Conservation (phyloP, 2,797 vertebrate species). For the Phoebastria nigripes region DNA sequence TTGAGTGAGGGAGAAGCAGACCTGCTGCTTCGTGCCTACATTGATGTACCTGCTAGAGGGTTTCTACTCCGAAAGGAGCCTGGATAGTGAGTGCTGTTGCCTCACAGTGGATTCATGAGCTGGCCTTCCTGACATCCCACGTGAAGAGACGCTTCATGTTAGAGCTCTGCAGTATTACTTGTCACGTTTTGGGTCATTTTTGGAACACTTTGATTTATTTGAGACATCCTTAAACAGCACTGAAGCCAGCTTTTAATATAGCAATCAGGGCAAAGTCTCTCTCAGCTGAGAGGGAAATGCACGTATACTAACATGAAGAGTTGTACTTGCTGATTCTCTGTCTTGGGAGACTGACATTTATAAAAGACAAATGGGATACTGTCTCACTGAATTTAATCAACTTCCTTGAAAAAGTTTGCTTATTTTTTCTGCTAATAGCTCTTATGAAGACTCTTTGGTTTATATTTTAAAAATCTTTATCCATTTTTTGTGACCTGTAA, state of each 20-base stretch:
- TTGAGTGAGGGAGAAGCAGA: background rate
- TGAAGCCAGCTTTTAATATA: background rate
- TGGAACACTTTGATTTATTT: background rate
- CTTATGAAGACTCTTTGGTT: background rate
- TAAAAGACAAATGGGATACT: background rate
- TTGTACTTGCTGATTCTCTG: background rate
- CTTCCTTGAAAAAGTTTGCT: background rate
- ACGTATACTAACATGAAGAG: fast-evolving
- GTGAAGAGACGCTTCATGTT: fast-evolving
- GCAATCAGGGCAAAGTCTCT: background rate
- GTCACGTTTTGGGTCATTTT: background rate
- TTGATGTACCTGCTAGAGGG: background rate
- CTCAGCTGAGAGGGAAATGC: background rate
- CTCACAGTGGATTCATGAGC: background rate
- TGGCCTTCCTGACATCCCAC: background rate
- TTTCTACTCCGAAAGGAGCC: background rate
- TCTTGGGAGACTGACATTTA: background rate
- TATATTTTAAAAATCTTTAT: background rate
- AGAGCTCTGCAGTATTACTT: background rate
- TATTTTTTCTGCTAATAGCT: background rate
- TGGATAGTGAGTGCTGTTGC: fast-evolving
- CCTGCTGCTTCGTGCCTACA: fast-evolving
- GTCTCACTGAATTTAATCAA: background rate
- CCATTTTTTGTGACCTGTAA: background rate
- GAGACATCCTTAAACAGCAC: background rate